Evolutionary conservation across 2,797 vertebrate species (phyloP).

Genomic region (Microhierax caerulescens): DNA sequence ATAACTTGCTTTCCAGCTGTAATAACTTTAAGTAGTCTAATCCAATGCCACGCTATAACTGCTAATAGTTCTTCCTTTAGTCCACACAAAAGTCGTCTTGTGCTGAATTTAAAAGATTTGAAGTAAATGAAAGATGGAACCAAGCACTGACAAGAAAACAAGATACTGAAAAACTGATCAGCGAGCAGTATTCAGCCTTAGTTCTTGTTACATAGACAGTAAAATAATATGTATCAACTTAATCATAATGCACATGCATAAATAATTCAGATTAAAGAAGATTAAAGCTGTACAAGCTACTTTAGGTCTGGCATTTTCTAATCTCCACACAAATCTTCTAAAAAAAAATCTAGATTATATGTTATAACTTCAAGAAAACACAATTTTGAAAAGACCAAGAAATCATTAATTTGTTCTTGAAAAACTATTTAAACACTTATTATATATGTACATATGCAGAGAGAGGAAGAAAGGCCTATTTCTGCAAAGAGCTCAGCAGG

Average conservation of each 20-base stretch:
- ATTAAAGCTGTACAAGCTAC: background rate
- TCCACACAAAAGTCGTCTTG: background rate
- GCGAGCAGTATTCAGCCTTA: background rate
- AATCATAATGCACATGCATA: background rate
- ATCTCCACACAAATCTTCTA: background rate
- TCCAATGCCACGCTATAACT: background rate
- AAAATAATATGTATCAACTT: background rate
- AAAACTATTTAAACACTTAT: background rate
- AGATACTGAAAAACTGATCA: background rate
- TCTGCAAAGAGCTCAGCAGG: background rate
- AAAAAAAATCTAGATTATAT: background rate
- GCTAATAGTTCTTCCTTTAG: constrained; percentile 9
- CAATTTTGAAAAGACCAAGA: background rate
- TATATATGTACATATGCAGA: background rate
- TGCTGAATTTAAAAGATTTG: background rate
- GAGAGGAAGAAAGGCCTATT: background rate
- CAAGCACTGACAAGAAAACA: background rate
- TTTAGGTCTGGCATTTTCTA: background rate
- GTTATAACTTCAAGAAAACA: background rate
- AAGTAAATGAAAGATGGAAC: constrained; percentile 5
- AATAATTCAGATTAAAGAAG: background rate
- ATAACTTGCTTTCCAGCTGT: constrained; percentile 25
- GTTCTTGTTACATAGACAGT: background rate
- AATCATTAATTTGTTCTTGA: background rate
- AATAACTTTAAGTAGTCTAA: background rate